phyloP scores from a whole-genome alignment of 1,140 invertebrate species.

The Bombus waltoni region DNA sequence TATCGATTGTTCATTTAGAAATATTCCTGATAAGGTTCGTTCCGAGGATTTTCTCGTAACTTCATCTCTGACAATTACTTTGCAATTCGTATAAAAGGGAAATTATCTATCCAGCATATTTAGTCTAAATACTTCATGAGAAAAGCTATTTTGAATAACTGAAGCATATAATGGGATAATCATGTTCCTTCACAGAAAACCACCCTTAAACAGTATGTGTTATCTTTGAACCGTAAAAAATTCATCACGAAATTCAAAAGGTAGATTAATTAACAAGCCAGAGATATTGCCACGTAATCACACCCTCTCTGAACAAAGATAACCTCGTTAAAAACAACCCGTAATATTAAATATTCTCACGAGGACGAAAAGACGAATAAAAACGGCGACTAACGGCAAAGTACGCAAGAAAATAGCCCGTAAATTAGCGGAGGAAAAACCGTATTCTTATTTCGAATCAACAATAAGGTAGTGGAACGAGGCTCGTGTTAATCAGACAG shows the following conservation, averaged over 20 bases:
- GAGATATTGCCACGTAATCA: background rate
- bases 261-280: background rate
- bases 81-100: background rate
- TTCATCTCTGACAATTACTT: too few species aligned
- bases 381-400: background rate
- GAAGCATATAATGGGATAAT: background rate
- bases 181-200: background rate
- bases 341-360: background rate
- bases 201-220: too few species aligned
- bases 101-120: background rate
- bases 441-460: background rate
- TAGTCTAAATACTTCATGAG: background rate
- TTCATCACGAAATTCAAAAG: background rate
- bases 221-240: background rate
- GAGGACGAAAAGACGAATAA: background rate
- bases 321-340: background rate
- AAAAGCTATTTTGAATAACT: background rate
- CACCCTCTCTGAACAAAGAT: background rate
- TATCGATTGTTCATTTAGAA: too few species aligned
- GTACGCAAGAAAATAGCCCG: background rate
- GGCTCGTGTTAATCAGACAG: background rate
- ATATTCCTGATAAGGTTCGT: too few species aligned
- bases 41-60: too few species aligned
- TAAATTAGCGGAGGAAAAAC: background rate
- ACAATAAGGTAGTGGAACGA: background rate